A percentile compares a stretch with the other conserved stretches of the same genome.
phyloP scores from a whole-genome alignment of 1,140 invertebrate species.

The Drosophila ficusphila region DNA sequence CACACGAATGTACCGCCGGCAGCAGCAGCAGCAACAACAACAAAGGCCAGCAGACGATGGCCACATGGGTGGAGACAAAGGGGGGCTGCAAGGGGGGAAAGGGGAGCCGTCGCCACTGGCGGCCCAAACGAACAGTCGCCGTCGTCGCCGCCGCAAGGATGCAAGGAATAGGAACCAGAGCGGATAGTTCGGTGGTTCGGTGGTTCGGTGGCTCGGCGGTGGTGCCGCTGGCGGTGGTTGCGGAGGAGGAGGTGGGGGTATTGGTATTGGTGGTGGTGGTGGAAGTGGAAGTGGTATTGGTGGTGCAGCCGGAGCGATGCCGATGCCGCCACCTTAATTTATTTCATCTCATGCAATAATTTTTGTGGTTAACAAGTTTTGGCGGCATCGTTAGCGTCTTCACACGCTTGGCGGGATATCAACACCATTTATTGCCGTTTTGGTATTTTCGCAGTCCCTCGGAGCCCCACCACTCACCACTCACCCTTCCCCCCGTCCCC shows the following conservation, averaged over 20 bases:
- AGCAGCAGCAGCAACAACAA: constrained; percentile 43
- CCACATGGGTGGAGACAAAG: constrained; percentile 30
- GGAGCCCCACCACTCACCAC: not conserved
- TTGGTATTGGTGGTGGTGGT: constrained; percentile 15
- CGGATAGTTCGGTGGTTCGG: constrained; percentile 55
- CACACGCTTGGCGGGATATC: constrained; percentile 84
- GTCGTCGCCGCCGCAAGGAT: constrained; percentile 71
- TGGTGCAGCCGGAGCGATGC: constrained; percentile 54
- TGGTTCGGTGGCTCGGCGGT: constrained; percentile 11
- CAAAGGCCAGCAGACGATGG: constrained; percentile 50
- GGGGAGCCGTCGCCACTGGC: constrained; percentile 63
- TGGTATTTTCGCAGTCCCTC: constrained; percentile 72
- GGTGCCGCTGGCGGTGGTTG: constrained; percentile 1
- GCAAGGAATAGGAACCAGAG: constrained; percentile 75
- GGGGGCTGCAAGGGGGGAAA: not conserved
- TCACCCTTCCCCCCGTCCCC: constrained; percentile 14
- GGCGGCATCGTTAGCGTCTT: constrained; percentile 83
- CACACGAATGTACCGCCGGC: constrained; percentile 32
- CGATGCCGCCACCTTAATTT: constrained; percentile 81
- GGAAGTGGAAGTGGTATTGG: constrained; percentile 13
- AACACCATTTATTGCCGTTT: constrained; percentile 84
- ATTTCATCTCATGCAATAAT: constrained; percentile 83
- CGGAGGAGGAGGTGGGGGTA: constrained; percentile 13
- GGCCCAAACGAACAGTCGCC: constrained; percentile 50
- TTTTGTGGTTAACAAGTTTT: constrained; percentile 83